These are phyloP conservation scores for Dunckerocampus dactyliophorus DNA, from an alignment of 2,113 vertebrate genomes.

Conservation along the genomic window DNA sequence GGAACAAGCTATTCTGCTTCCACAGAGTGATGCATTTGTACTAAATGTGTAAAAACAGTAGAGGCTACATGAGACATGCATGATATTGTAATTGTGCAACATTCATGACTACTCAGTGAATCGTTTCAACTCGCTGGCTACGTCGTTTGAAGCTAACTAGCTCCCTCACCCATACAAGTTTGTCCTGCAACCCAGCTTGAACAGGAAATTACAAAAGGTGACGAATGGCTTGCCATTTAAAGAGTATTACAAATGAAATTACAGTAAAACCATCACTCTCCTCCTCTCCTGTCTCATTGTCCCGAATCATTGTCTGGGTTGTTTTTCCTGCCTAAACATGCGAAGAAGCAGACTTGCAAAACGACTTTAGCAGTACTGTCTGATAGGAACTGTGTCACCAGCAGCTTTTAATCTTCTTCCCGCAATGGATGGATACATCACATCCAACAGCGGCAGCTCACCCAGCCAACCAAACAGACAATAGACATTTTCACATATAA, in stretches of 20 bases:
- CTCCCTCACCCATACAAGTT: too few species aligned
- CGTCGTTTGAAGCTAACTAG: too few species aligned
- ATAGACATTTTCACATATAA: slow-evolving; percentile 15
- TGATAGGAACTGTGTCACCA: slow-evolving; percentile 22
- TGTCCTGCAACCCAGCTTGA: neutral
- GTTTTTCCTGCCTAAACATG: slow-evolving; percentile 27
- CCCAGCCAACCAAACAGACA: slow-evolving; percentile 8
- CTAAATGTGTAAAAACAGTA: neutral
- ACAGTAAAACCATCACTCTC: neutral
- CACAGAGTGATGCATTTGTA: slow-evolving; percentile 15
- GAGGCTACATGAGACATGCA: slow-evolving; percentile 8
- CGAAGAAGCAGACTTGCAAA: slow-evolving; percentile 8
- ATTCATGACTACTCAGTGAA: neutral
- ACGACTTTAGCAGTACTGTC: slow-evolving; percentile 20
- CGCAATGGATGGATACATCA: slow-evolving; percentile 43
- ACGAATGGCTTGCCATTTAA: slow-evolving; percentile 10
- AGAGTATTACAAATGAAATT: slow-evolving; percentile 13
- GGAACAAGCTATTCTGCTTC: slow-evolving; percentile 1
- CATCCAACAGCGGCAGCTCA: slow-evolving; percentile 18
- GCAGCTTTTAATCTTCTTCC: slow-evolving; percentile 37
- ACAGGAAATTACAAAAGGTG: slow-evolving; percentile 15
- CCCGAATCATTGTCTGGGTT: neutral
- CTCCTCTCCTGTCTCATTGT: neutral
- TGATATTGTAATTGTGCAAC: slow-evolving; percentile 9
- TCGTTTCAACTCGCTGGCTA: neutral